Conservation (phyloP, 2,797 vertebrate genomes). For the Falco biarmicus region DNA sequence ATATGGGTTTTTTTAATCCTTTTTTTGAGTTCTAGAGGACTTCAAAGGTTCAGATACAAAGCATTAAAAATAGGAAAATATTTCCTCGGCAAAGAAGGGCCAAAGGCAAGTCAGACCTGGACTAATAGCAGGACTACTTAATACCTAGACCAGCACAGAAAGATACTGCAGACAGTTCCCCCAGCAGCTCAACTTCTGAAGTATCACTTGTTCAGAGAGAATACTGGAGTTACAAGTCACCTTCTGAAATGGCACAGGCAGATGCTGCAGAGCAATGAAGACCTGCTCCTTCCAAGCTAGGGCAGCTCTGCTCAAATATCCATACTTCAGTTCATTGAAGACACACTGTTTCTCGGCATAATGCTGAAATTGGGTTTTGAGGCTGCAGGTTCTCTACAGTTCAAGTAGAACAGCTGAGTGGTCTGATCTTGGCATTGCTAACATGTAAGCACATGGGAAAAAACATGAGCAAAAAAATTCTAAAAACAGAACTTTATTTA, state of each 20-base stretch:
- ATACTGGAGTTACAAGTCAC: neutral
- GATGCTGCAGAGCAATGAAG: neutral
- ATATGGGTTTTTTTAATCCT: neutral
- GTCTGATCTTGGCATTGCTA: neutral
- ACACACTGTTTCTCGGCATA: fast-evolving
- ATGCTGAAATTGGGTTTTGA: neutral
- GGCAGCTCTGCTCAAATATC: neutral
- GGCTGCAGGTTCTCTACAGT: neutral
- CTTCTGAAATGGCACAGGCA: neutral
- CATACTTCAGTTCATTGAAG: neutral
- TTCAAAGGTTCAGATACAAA: neutral
- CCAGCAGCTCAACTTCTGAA: neutral
- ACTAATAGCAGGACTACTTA: too few relatives aligned
- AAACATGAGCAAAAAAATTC: neutral
- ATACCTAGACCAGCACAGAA: too few relatives aligned
- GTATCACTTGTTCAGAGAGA: too few relatives aligned
- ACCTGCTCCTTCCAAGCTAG: neutral
- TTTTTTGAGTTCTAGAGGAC: neutral
- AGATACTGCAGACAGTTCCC: too few relatives aligned
- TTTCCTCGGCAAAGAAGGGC: too few relatives aligned
- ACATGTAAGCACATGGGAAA: neutral
- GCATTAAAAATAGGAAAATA: too few relatives aligned
- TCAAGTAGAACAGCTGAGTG: neutral
- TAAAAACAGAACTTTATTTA: constrained; percentile 34
- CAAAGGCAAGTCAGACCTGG: too few relatives aligned